phyloP scores from a whole-genome alignment of 2,797 vertebrate species.

The Lagodon rhomboides region DNA sequence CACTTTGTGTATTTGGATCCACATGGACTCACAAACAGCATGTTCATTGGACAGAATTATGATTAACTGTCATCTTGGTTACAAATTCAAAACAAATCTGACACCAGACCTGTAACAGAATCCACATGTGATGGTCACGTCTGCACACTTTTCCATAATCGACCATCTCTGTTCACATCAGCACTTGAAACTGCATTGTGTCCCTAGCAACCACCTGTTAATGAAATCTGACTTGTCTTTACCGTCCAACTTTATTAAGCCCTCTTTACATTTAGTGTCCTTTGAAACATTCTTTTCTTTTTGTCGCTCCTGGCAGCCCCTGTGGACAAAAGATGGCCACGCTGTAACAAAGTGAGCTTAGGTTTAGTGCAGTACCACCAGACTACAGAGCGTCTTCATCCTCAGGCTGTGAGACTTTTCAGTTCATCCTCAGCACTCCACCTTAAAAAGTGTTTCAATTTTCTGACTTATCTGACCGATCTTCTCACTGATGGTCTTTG shows the following conservation, averaged over 20 bases:
- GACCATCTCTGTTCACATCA: background rate
- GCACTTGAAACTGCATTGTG: background rate
- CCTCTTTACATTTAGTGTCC: too few species aligned
- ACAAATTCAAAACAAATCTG: conserved; percentile 36
- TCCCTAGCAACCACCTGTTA: background rate
- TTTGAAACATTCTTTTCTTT: too few species aligned
- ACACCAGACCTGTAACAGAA: conserved; percentile 28
- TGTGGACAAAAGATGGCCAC: too few species aligned
- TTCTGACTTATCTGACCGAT: too few species aligned
- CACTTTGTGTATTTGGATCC: conserved; percentile 16
- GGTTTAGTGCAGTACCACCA: too few species aligned
- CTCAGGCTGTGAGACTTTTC: too few species aligned
- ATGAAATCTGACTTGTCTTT: background rate
- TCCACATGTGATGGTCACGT: conserved; percentile 4
- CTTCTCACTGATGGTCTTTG: too few species aligned
- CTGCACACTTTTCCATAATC: background rate
- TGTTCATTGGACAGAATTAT: conserved; percentile 9
- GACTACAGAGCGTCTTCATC: too few species aligned
- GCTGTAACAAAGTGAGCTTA: too few species aligned
- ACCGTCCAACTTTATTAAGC: background rate
- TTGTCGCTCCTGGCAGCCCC: too few species aligned
- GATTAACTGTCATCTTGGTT: background rate
- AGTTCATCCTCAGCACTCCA: too few species aligned
- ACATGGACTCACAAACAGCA: background rate
- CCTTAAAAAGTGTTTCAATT: too few species aligned